Percentiles rank a stretch among this genome's conserved stretches.
Evolutionary conservation across 1,140 invertebrate species (phyloP).

Genomic region (Drosophila neocordata): DNA sequence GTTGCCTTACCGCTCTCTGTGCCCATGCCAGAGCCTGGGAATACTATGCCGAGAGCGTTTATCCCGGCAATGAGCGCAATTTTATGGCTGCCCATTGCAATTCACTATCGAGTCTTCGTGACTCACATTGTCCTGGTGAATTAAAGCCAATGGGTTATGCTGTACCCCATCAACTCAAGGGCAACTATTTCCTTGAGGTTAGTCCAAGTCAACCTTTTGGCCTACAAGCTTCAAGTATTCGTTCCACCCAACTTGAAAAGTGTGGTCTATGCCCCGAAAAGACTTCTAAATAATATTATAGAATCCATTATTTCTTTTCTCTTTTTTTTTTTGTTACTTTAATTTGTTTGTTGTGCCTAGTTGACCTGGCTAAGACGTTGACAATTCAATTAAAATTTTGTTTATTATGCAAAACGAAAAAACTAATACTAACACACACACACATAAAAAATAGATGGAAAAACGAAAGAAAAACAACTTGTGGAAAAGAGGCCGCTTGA

Average conservation of each 20-base stretch:
- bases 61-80: slow-evolving; percentile 72
- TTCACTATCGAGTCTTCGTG: slow-evolving; percentile 53
- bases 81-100: slow-evolving; percentile 69
- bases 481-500: slow-evolving; percentile 39
- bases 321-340: slow-evolving; percentile 15
- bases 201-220: slow-evolving; percentile 57
- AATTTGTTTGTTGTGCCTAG: slow-evolving; percentile 21
- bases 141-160: slow-evolving; percentile 73
- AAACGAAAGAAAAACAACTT: slow-evolving; percentile 37
- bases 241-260: background rate
- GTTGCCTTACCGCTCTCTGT: slow-evolving; percentile 85
- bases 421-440: slow-evolving; percentile 2
- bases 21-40: slow-evolving; percentile 86
- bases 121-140: slow-evolving; percentile 47
- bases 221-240: background rate
- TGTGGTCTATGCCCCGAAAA: slow-evolving; percentile 48
- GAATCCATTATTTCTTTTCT: background rate
- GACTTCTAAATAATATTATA: background rate
- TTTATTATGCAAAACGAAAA: slow-evolving; percentile 33
- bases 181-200: slow-evolving; percentile 75
- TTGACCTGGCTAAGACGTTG: slow-evolving; percentile 50
- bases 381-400: slow-evolving; percentile 70
- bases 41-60: slow-evolving; percentile 86
- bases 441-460: background rate
- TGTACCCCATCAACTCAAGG: slow-evolving; percentile 48